Conservation (phyloP, 2,113 vertebrate species). For the Acrocephalus kingi region DNA sequence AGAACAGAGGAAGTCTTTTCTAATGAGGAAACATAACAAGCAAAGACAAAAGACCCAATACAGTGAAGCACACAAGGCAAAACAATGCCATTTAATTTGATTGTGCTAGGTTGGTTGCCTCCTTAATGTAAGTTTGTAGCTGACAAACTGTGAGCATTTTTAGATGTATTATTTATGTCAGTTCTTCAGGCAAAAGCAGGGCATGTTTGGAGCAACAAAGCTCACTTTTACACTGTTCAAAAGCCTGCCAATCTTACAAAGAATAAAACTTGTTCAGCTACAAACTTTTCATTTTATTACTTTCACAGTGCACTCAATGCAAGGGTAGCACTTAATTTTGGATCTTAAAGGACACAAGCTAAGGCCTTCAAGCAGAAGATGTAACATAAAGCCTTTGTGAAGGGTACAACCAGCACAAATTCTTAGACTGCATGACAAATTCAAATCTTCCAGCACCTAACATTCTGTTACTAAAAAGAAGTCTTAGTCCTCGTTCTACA, state of each 20-base stretch:
- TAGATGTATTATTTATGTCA: constrained; percentile 28
- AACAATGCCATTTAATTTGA: not conserved
- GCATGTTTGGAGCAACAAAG: not conserved
- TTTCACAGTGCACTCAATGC: not conserved
- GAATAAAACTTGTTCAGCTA: not conserved
- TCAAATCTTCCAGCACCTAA: not conserved
- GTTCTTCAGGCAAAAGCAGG: constrained; percentile 25
- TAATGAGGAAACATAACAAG: not conserved
- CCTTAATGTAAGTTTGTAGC: not conserved
- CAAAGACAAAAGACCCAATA: constrained; percentile 27
- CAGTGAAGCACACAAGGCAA: not conserved
- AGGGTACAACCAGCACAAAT: not conserved
- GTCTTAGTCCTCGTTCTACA: not conserved
- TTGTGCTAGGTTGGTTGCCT: not conserved
- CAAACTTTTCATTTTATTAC: not conserved
- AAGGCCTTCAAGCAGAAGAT: constrained; percentile 9
- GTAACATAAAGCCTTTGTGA: not conserved
- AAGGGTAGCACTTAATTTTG: not conserved
- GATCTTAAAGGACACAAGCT: not conserved
- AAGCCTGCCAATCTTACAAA: not conserved
- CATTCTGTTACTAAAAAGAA: not conserved
- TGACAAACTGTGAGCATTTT: constrained; percentile 2
- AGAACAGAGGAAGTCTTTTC: not conserved
- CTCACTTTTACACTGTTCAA: constrained; percentile 3
- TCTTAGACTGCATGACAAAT: not conserved